phyloP scores from a whole-genome alignment of 2,113 vertebrate genomes.

The Alces alces region DNA sequence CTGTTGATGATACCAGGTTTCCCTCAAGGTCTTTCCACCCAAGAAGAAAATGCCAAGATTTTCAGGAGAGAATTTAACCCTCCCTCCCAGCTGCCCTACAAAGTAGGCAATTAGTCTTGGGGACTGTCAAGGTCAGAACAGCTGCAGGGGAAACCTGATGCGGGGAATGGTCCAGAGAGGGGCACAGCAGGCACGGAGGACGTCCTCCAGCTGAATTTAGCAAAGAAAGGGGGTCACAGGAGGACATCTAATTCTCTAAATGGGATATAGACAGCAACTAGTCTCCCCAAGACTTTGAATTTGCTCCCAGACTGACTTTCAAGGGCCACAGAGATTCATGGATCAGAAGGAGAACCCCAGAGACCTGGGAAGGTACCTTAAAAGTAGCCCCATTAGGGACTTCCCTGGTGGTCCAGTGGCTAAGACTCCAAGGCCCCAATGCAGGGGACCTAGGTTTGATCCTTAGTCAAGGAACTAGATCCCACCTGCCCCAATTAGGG shows the following conservation, averaged over 20 bases:
- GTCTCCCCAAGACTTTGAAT: not conserved
- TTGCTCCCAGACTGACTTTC: not conserved
- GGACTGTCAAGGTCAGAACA: not conserved
- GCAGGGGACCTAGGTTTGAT: not conserved
- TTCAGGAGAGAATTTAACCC: not conserved
- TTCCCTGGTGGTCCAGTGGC: not conserved
- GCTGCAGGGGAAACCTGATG: not conserved
- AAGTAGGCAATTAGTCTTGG: not conserved
- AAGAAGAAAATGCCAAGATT: not conserved
- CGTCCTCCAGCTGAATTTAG: not conserved
- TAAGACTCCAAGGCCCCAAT: not conserved
- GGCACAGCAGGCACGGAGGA: rapidly evolving
- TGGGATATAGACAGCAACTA: not conserved
- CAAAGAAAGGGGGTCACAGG: not conserved
- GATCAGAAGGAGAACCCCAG: not conserved
- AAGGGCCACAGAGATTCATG: not conserved
- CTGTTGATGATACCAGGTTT: not conserved
- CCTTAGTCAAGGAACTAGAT: not conserved
- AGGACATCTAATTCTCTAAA: not conserved
- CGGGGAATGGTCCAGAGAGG: rapidly evolving
- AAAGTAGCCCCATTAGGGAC: not conserved
- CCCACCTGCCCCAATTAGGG: not conserved
- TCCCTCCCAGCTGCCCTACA: not conserved
- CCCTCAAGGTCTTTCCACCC: not conserved
- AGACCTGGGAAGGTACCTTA: not conserved